phyloP scores from a whole-genome alignment of 1,140 invertebrate genomes.

The Nymphalis io region DNA sequence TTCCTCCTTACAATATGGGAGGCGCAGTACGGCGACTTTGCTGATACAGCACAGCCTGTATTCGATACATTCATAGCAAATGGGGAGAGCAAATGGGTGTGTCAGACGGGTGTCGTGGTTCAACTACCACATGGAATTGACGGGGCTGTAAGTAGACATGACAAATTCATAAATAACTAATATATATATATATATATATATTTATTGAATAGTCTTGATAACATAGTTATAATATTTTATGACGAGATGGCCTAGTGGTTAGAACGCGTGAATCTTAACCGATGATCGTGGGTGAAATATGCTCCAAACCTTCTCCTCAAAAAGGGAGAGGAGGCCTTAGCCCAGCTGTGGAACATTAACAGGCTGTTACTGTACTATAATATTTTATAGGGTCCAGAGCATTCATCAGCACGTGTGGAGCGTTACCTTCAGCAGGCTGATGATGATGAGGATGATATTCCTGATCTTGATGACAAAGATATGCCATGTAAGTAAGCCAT shows the following conservation, averaged over 20 bases:
- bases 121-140: slow-evolving; percentile 95
- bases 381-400: slow-evolving; percentile 33
- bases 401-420: slow-evolving; percentile 36
- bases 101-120: slow-evolving; percentile 90
- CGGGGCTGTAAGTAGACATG: slow-evolving; percentile 73
- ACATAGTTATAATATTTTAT: no score
- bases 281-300: no score
- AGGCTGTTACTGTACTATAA: no score
- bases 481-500: slow-evolving; percentile 77
- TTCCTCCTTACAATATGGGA: slow-evolving; percentile 93
- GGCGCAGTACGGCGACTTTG: slow-evolving; percentile 95
- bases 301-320: no score
- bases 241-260: no score
- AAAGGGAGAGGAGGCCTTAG: no score
- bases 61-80: slow-evolving; percentile 92
- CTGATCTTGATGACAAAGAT: slow-evolving; percentile 69
- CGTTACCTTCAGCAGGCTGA: slow-evolving; percentile 80
- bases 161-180: not conserved
- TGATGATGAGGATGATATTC: slow-evolving; percentile 84
- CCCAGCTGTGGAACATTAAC: no score
- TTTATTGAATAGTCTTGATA: no score
- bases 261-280: no score
- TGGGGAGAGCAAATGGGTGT: slow-evolving; percentile 91
- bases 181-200: no score
- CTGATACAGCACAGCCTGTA: slow-evolving; percentile 91